These are phyloP conservation scores for Phortica okadai DNA, from an alignment of 2,888 invertebrate species.

Conservation along the genomic window DNA sequence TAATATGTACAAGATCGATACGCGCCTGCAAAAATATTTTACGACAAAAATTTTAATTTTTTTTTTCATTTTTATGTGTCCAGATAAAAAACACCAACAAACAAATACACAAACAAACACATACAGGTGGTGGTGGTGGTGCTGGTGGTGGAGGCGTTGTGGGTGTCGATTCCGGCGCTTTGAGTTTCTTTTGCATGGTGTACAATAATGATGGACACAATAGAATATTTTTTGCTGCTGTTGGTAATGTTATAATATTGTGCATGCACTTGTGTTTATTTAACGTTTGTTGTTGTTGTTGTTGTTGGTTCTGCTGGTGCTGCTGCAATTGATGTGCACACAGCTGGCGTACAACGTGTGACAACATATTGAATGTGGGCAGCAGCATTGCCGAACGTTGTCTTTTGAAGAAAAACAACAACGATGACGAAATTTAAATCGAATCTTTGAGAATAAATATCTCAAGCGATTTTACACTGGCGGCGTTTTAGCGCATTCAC, in stretches of 20 bases:
- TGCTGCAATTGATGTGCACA: constrained; percentile 56
- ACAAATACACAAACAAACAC: not conserved
- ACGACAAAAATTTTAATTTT: constrained; percentile 15
- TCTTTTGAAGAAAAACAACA: not conserved
- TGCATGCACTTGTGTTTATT: not conserved
- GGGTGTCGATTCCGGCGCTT: constrained; percentile 34
- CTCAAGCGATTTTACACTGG: too few species aligned
- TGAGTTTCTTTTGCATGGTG: constrained; percentile 3
- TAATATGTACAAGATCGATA: constrained; percentile 75
- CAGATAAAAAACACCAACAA: not conserved
- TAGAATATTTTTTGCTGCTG: constrained; percentile 26
- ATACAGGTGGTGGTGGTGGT: constrained; percentile 22
- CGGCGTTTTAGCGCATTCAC: too few species aligned
- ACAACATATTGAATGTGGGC: constrained; percentile 66
- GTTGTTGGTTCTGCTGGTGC: constrained; percentile 44
- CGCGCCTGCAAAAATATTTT: constrained; percentile 68
- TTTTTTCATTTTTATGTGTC: not conserved
- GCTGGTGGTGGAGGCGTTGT: constrained; percentile 33
- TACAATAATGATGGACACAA: constrained; percentile 21
- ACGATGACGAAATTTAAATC: not conserved
- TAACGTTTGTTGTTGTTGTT: constrained; percentile 25
- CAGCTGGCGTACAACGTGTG: constrained; percentile 60
- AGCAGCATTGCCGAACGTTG: constrained; percentile 55
- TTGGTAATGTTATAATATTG: not conserved
- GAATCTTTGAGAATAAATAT: not conserved